Evolutionary conservation across 1,140 invertebrate genomes (phyloP), one percentile per base, ranked within the genome.

Genomic region (Polypedilum pembai): DNA sequence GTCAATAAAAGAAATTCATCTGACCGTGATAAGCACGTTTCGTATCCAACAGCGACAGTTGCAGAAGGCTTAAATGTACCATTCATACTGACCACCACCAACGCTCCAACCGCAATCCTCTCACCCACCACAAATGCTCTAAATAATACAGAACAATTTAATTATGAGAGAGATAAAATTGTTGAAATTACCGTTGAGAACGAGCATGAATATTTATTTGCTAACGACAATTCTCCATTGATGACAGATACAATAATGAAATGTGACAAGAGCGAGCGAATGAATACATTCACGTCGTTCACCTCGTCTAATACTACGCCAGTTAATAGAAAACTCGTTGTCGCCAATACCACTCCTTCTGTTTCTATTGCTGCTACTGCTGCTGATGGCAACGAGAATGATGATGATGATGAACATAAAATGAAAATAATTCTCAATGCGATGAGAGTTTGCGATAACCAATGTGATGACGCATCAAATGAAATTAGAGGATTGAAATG

Each of bases 111-210:
- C 24, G 24, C 24, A 33, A 33, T 33, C 24, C 24, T 33, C 24
- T 33, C 24, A 33, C 1, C 15, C n/a, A 21, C 65, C 20, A 20
- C 17, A 69, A 18, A 8, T 18, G 65, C 20, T 10, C 65, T 69
- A 8, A 69, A 69, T 69, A 69, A 69, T 69, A 18, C 17, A n/a
- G 65, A 69, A 69, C 17, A 69, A 69, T 69, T 69, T 69, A 69
- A 69, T 69, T 69, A 69, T 69, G 65, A 69, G 17, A 69, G 18
- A 69, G 17, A 69, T 69, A 18, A 69, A 69, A 69, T 69, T 69
- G 17, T 21, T 21, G 45, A 56, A 56, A 56, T 56, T 56, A 56
- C 45, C 45, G 7, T 3, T 8, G n/a, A 56, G n/a, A 56, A 56
- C n/a, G 45, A 56, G 7, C n/a, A 15, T 56, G 10, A 15, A 56